phyloP scores from a whole-genome alignment of 2,888 invertebrate genomes.

The Drosophila aldrichi region DNA sequence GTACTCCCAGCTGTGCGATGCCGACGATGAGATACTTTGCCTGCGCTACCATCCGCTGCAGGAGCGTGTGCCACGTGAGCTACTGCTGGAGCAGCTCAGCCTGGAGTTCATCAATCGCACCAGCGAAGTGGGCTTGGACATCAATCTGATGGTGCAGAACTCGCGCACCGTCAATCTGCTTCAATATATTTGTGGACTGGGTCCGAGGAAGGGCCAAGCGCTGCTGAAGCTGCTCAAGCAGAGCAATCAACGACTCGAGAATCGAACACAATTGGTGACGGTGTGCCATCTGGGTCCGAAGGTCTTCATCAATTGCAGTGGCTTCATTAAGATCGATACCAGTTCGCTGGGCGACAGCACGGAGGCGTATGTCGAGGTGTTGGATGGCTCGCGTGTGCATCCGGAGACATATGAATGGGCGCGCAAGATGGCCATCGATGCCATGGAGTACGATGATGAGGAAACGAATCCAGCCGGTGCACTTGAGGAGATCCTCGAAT shows the following conservation, averaged over 20 bases:
- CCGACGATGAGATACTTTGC: conserved; percentile 98
- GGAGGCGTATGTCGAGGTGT: conserved; percentile 96
- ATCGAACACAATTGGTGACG: conserved; percentile 97
- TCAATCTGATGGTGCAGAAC: conserved; percentile 96
- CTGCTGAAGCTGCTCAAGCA: conserved; percentile 94
- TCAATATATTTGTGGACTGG: conserved; percentile 98
- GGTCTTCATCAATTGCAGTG: conserved; percentile 99
- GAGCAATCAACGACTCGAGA: conserved; percentile 96
- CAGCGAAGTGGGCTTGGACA: conserved; percentile 99
- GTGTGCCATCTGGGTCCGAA: conserved; percentile 99
- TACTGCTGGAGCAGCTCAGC: conserved; percentile 93
- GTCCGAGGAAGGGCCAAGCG: conserved; percentile 96
- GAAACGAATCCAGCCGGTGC: conserved; percentile 98
- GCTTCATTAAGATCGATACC: conserved; percentile 99
- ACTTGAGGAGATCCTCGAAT: conserved; percentile 97
- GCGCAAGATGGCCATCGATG: conserved; percentile 99
- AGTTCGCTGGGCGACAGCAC: conserved; percentile 97
- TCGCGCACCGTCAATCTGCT: conserved; percentile 94
- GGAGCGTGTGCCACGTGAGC: conserved; percentile 93
- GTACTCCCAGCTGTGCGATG: conserved; percentile 97
- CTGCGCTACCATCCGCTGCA: conserved; percentile 95
- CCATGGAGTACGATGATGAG: conserved; percentile 98
- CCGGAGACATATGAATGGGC: conserved; percentile 99
- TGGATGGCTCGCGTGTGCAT: conserved; percentile 99
- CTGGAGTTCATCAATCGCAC: conserved; percentile 97